Evolutionary conservation across 2,888 invertebrate species (phyloP).

Genomic region (Eristalis arbustorum): DNA sequence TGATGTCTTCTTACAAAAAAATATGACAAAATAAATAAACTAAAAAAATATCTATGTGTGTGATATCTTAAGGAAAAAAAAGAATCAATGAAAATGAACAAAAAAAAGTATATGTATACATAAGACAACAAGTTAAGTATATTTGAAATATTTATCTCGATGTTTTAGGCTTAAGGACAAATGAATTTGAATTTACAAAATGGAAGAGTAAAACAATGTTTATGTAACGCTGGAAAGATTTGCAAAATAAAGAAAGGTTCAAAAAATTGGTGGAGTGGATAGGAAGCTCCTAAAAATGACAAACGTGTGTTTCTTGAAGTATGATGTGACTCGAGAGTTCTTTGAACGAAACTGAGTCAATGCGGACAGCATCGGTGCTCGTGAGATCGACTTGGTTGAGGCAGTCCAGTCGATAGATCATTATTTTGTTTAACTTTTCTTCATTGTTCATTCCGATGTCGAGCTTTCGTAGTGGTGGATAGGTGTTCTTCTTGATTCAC

Average conservation of each 20-base stretch:
- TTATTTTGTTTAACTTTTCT: too few species aligned
- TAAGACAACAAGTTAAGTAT: slow-evolving; percentile 17
- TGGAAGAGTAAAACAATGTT: slow-evolving; percentile 9
- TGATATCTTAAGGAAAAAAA: slow-evolving; percentile 20
- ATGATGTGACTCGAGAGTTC: too few species aligned
- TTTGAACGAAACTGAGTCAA: too few species aligned
- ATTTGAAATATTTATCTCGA: slow-evolving; percentile 40
- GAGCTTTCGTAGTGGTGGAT: too few species aligned
- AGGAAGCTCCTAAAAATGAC: slow-evolving; percentile 44
- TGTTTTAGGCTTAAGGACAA: slow-evolving; percentile 34
- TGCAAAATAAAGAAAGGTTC: slow-evolving; percentile 32
- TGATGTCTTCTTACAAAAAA: neutral
- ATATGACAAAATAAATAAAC: neutral
- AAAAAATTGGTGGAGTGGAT: slow-evolving; percentile 50
- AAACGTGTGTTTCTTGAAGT: neutral
- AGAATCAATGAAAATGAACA: slow-evolving; percentile 15
- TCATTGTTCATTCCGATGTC: too few species aligned
- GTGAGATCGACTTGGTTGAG: too few species aligned
- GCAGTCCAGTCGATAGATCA: too few species aligned
- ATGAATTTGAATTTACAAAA: slow-evolving; percentile 43
- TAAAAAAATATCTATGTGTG: slow-evolving; percentile 30
- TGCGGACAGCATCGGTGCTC: too few species aligned
- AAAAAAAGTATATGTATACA: slow-evolving; percentile 17
- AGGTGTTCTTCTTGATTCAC: too few species aligned
- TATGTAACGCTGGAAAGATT: slow-evolving; percentile 39